Percentiles rank a stretch among this genome's conserved stretches.
These are phyloP conservation scores for Temnopleurus reevesii DNA, from an alignment of 53 echinoderm and acorn worm species.

Conservation along the genomic window DNA sequence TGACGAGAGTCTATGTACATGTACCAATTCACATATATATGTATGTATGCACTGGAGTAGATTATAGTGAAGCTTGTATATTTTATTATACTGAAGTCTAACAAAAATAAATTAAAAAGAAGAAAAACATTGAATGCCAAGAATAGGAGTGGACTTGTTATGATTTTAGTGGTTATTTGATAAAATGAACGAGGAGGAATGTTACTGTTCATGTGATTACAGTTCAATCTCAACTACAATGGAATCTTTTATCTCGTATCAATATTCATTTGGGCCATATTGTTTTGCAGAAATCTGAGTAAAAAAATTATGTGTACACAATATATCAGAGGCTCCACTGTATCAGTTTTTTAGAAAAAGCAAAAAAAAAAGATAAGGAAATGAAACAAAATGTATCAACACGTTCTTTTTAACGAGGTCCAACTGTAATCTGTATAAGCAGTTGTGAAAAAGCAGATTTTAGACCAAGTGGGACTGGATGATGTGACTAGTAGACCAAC, in stretches of 20 bases:
- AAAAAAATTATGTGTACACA: too few relatives aligned
- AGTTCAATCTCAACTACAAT: too few relatives aligned
- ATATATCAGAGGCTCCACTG: too few relatives aligned
- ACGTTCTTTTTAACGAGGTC: not conserved
- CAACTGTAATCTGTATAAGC: not conserved
- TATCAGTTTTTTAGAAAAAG: too few relatives aligned
- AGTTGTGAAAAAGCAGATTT: too few relatives aligned
- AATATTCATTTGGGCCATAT: too few relatives aligned
- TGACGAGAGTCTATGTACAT: constrained; percentile 35
- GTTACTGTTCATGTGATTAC: too few relatives aligned
- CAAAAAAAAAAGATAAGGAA: not conserved
- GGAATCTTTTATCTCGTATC: too few relatives aligned
- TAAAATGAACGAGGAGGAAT: not conserved
- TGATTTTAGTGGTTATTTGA: not conserved
- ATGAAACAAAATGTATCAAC: not conserved
- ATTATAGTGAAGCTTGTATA: constrained; percentile 63
- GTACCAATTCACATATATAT: constrained; percentile 56
- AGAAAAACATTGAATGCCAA: constrained; percentile 45
- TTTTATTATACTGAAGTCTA: constrained; percentile 66
- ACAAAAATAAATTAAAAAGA: constrained; percentile 53
- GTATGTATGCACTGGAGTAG: constrained; percentile 59
- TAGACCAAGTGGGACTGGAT: too few relatives aligned
- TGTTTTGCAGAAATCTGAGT: too few relatives aligned
- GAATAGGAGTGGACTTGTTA: not conserved
- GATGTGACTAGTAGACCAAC: too few relatives aligned